These are phyloP conservation scores for Erythrocebus patas DNA, from an alignment of 2,113 vertebrate genomes.

Conservation along the genomic window DNA sequence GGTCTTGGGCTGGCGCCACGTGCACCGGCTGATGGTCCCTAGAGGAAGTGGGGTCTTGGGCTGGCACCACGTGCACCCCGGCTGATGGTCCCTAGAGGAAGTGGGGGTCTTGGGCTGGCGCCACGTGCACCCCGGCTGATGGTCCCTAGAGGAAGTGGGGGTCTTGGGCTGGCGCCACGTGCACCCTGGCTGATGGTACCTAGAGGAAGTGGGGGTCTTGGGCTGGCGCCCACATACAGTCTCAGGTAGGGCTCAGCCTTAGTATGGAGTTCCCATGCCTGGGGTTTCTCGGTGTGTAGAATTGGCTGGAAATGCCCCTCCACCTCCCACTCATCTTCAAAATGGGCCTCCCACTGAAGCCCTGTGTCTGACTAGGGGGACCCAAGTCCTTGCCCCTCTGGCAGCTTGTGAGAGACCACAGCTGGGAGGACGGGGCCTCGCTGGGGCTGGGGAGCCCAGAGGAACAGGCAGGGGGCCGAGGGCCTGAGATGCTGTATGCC, in stretches of 20 bases:
- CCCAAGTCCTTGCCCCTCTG: not conserved
- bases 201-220: not conserved
- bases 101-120: too few relatives aligned
- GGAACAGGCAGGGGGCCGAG: rapidly evolving
- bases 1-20: too few relatives aligned
- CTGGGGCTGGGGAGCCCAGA: not conserved
- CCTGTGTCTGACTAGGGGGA: not conserved
- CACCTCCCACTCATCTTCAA: not conserved
- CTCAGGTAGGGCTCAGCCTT: not conserved
- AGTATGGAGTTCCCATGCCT: too few relatives aligned
- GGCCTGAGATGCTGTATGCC: not conserved
- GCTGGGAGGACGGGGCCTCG: not conserved
- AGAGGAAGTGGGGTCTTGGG: not conserved
- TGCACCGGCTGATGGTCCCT: not conserved
- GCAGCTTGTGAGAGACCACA: too few relatives aligned
- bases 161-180: too few relatives aligned
- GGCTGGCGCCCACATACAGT: too few relatives aligned
- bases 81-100: not conserved
- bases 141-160: not conserved
- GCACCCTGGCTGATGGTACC: too few relatives aligned
- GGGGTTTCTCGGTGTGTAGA: not conserved
- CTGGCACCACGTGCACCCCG: rapidly evolving
- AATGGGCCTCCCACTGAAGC: not conserved
- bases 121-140: too few relatives aligned
- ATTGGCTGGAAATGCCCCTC: not conserved